Evolutionary conservation across 1,140 invertebrate genomes (phyloP).

Genomic region (Daktulosphaira vitifoliae): DNA sequence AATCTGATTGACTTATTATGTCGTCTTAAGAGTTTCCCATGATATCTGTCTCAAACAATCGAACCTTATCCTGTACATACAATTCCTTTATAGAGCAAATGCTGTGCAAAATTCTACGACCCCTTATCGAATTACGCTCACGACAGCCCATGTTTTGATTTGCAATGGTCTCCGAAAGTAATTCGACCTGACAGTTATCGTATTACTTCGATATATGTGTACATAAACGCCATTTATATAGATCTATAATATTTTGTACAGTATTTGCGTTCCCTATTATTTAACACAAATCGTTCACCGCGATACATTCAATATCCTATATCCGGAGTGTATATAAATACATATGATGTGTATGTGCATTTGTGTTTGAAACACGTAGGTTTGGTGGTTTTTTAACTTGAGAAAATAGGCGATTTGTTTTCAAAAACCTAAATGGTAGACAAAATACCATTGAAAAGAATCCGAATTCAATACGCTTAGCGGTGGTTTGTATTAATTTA

Average conservation of each 20-base stretch:
- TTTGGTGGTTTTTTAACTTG: not conserved
- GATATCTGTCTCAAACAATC: constrained; percentile 5
- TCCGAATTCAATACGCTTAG: constrained; percentile 3
- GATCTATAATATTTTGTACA: not conserved
- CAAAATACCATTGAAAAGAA: constrained; percentile 1
- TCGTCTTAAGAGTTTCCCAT: constrained; percentile 3
- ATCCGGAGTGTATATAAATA: constrained; percentile 25
- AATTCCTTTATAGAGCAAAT: not conserved
- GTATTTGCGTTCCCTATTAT: not conserved
- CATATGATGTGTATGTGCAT: not conserved
- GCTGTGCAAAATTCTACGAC: constrained; percentile 12
- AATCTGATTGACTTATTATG: constrained; percentile 27
- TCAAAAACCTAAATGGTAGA: constrained; percentile 14
- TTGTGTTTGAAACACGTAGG: too few species aligned
- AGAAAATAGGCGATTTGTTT: constrained; percentile 30
- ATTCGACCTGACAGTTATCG: constrained; percentile 33
- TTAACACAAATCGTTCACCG: constrained; percentile 11
- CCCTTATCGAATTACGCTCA: constrained; percentile 2
- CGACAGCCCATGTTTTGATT: constrained; percentile 23
- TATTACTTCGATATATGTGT: constrained; percentile 16
- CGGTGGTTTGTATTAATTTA: constrained; percentile 14
- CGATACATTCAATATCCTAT: constrained; percentile 31
- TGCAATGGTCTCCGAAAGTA: constrained; percentile 14
- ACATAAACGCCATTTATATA: not conserved
- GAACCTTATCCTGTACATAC: not conserved